Base-by-base conservation (phyloP, 1,140 invertebrate species). In the Drosophila pseudoananassae region DNA sequence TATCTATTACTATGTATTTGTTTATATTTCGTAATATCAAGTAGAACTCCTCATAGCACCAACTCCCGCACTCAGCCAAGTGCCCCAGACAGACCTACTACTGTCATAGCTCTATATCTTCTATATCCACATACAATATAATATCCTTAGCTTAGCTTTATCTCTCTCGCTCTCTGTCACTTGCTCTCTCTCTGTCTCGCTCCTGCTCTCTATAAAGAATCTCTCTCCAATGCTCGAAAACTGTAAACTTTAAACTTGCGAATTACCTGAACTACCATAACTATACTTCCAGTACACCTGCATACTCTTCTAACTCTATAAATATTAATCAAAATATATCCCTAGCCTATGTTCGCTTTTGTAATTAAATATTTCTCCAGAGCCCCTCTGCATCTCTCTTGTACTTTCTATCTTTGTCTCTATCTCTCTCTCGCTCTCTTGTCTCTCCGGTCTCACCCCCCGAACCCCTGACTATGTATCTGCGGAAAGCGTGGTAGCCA, bases 301-400 rank as follows among this genome's bases (percentile, higher is more conserved):
- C 63, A 69, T 69, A 69, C 61, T 68, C n/a, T 49, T 65, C 40
- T 60, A 15, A 58, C 56, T 68, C 54, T 68, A 33, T 66, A 27
- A 46, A 45, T 55, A 47, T 47, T 49, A 10, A 31, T 50, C 47
- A 29, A 31, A 43, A 53, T 25, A 45, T 57, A 15, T 54, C 49
- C 50, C 50, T 31, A 47, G 65, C 54, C 33, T 49, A 51, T 65
- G 57, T 79, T 56, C 61, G 69, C 74, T 85, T 85, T 81, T 85
- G 81, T 84, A 84, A 85, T 85, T 73, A 76, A 68, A 57, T 57
- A 36, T 50, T 66, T 65, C 63, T 69, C 43, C 65, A 68, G 64
- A 68, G 63, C 65, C 65, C 65, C 64, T 68, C 63, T 68, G 64
- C 52, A 55, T 69, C 64, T 46, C 45, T 33, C 50, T 52, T 8